phyloP scores from a whole-genome alignment of 2,797 vertebrate genomes.

The Syngnathus acus region DNA sequence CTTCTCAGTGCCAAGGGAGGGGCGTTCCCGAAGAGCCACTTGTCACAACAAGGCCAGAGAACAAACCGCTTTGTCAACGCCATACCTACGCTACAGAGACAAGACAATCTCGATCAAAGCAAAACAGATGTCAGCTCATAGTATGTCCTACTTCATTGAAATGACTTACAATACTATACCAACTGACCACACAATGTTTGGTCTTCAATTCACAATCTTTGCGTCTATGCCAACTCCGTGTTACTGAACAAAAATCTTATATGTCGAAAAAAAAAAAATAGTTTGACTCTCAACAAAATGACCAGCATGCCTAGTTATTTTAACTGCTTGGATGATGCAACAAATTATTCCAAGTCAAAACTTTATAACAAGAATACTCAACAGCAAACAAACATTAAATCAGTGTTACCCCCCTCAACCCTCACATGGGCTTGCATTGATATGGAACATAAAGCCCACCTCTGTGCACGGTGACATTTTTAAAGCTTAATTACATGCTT shows the following conservation, averaged over 20 bases:
- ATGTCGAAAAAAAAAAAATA: no score
- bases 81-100: constrained; percentile 21
- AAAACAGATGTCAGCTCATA: constrained; percentile 5
- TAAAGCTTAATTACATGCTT: constrained; percentile 75
- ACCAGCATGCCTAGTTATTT: constrained; percentile 17
- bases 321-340: constrained; percentile 13
- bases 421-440: constrained; percentile 44
- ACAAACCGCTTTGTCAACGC: constrained; percentile 27
- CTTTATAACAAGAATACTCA: constrained; percentile 14
- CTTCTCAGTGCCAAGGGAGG: constrained; percentile 43
- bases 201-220: no score
- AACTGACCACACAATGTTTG: not conserved
- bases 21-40: constrained; percentile 44
- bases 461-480: constrained; percentile 60
- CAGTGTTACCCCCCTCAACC: constrained; percentile 13
- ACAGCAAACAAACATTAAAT: constrained; percentile 29
- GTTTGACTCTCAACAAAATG: not conserved
- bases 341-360: not conserved
- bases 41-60: constrained; percentile 49
- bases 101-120: constrained; percentile 17
- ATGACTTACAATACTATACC: no score
- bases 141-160: not conserved
- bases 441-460: constrained; percentile 59
- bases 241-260: no score
- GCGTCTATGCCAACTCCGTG: not conserved